phyloP scores from a whole-genome alignment of 2,113 vertebrate species.

The Gnathonemus longibarbis region DNA sequence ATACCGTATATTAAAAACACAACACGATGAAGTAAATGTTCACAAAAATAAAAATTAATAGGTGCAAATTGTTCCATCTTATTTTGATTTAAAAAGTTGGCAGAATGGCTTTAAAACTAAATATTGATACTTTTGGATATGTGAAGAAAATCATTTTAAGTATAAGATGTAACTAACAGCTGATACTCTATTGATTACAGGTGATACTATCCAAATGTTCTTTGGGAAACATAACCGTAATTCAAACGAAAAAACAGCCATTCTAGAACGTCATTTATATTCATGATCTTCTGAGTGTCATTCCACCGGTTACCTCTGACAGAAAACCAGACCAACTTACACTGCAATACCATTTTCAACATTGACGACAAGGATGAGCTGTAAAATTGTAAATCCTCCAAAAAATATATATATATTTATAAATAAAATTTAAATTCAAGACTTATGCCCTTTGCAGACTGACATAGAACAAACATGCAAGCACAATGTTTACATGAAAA shows the following conservation, averaged over 20 bases:
- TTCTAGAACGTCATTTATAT: not conserved
- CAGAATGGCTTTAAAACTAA: not conserved
- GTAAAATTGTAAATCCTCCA: not conserved
- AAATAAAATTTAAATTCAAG: slow-evolving; percentile 10
- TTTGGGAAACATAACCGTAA: not conserved
- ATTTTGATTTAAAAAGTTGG: not conserved
- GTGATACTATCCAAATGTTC: not conserved
- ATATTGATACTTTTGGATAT: not conserved
- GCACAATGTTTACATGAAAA: slow-evolving; percentile 43
- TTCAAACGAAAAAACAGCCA: not conserved
- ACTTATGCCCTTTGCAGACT: slow-evolving; percentile 19
- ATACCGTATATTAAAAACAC: slow-evolving; percentile 40
- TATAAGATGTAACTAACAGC: not conserved
- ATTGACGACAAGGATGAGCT: not conserved
- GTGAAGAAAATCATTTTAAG: not conserved
- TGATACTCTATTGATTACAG: not conserved
- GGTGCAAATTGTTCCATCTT: not conserved
- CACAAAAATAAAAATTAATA: not conserved
- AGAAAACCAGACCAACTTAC: not conserved
- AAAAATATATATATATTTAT: slow-evolving; percentile 12
- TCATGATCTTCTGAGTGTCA: not conserved
- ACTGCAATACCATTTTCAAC: slow-evolving; percentile 6
- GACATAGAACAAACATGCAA: slow-evolving; percentile 45
- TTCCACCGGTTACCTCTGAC: not conserved
- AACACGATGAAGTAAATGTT: slow-evolving; percentile 33